Conservation (phyloP, 2,113 vertebrate genomes). For the Tragulus kanchil region DNA sequence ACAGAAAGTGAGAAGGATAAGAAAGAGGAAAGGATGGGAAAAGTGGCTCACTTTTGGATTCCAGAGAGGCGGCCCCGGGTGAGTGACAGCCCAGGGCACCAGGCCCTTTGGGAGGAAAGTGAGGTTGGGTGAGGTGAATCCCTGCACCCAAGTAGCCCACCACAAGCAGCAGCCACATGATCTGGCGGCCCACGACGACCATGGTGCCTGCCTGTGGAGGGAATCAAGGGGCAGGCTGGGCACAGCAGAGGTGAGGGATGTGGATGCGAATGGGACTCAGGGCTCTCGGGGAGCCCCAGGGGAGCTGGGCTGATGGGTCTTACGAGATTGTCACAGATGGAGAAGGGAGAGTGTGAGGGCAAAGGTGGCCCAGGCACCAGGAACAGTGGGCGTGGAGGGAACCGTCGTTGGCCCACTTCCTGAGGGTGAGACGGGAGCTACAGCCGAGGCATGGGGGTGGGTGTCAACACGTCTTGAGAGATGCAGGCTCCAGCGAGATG, state of each 20-base stretch:
- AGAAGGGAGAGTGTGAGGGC: neutral
- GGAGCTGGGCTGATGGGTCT: neutral
- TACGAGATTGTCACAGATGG: neutral
- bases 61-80: neutral
- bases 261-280: accelerated
- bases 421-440: neutral
- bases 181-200: accelerated
- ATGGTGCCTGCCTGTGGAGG: accelerated
- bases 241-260: accelerated
- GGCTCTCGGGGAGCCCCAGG: neutral
- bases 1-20: neutral
- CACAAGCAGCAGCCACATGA: neutral
- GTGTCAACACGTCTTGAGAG: neutral
- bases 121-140: neutral
- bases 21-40: neutral
- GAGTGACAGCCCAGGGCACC: neutral
- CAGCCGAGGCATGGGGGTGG: neutral
- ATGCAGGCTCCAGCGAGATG: neutral
- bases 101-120: neutral
- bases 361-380: neutral
- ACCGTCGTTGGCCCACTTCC: neutral
- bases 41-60: accelerated
- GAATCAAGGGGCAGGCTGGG: neutral
- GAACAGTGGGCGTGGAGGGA: neutral
- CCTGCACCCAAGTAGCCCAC: accelerated